Percentiles rank a stretch among this genome's conserved stretches.
Evolutionary conservation across 1,140 invertebrate genomes (phyloP).

Genomic region (Ceratosolen solmsi): DNA sequence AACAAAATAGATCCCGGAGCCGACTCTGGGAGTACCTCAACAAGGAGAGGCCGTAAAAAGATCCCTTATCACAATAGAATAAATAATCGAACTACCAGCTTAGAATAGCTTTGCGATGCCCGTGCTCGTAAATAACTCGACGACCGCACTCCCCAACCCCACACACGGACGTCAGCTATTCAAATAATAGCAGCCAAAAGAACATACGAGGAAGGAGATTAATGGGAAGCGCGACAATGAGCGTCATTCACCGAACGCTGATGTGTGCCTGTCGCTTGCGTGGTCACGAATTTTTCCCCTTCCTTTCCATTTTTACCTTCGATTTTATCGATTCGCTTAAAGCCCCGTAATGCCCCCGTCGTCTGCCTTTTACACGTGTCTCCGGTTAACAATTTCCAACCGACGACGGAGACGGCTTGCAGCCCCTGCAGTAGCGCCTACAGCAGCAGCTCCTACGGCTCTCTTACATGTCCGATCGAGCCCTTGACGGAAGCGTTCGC

Average conservation of each 20-base stretch:
- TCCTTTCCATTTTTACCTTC: neutral
- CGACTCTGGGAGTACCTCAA: too few species aligned
- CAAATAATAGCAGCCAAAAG: conserved; percentile 18
- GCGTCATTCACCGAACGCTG: conserved; percentile 22
- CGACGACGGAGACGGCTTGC: neutral
- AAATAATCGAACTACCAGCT: conserved; percentile 14
- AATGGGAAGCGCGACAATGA: conserved; percentile 12
- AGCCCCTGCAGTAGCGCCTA: too few species aligned
- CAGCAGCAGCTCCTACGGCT: too few species aligned
- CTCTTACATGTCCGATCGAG: too few species aligned
- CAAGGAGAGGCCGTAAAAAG: neutral
- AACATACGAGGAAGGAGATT: neutral
- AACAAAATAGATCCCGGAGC: neutral
- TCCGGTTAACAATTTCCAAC: neutral
- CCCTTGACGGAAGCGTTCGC: too few species aligned
- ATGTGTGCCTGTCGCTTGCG: neutral
- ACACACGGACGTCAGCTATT: conserved; percentile 17
- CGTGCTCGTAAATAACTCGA: conserved; percentile 24
- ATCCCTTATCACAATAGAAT: conserved; percentile 15
- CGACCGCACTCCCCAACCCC: too few species aligned
- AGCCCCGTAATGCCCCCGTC: too few species aligned
- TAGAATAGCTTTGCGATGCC: neutral
- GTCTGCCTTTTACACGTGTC: neutral
- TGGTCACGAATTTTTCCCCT: neutral
- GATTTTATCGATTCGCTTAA: neutral